Conservation (phyloP, 2,113 vertebrate genomes). For the Ibidorhyncha struthersii region DNA sequence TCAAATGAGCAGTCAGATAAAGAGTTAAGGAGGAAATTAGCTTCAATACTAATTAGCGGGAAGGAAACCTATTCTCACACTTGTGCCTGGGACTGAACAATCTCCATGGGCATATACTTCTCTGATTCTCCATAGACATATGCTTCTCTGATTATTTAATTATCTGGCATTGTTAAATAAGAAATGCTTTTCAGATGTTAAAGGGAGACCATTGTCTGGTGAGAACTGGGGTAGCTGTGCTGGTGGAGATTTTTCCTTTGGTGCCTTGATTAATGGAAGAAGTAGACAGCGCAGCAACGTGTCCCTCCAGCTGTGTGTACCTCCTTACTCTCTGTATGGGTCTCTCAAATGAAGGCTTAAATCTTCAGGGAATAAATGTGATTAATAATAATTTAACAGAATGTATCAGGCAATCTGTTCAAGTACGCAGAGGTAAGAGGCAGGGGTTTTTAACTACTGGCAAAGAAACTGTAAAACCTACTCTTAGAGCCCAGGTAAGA, state of each 20-base stretch:
- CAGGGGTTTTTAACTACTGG: background rate
- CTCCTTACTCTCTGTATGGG: background rate
- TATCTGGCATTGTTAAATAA: conserved; percentile 28
- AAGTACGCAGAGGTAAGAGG: background rate
- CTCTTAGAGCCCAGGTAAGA: background rate
- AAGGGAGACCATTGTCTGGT: background rate
- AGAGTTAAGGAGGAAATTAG: conserved; percentile 37
- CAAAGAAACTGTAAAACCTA: background rate
- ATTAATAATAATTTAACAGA: background rate
- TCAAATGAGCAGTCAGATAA: background rate
- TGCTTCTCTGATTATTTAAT: conserved; percentile 45
- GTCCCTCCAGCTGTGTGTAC: background rate
- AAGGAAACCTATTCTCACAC: background rate
- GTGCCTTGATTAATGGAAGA: background rate
- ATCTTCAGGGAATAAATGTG: background rate
- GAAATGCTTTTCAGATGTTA: background rate
- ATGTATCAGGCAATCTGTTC: background rate
- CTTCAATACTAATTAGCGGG: background rate
- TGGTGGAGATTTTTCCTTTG: background rate
- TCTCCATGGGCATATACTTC: background rate
- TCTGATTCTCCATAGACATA: background rate
- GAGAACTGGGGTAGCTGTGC: background rate
- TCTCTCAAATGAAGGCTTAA: background rate
- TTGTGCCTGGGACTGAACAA: background rate
- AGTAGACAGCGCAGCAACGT: background rate